Evolutionary conservation across 2,888 invertebrate genomes (phyloP).

Genomic region (Diachrysia chrysitis): DNA sequence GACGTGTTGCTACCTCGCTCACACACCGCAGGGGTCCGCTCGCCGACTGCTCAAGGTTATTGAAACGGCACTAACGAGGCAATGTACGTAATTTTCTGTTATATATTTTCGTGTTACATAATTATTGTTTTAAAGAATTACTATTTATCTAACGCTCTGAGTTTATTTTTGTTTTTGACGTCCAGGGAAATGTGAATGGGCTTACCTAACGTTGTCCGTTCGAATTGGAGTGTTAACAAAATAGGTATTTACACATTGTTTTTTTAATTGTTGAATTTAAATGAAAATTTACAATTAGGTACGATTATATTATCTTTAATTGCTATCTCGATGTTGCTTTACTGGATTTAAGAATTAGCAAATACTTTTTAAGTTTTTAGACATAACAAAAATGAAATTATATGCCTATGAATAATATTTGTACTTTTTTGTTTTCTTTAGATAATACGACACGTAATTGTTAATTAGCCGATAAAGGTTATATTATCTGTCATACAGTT

Average conservation of each 20-base stretch:
- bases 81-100: slow-evolving; percentile 29
- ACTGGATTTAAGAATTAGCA: neutral
- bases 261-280: neutral
- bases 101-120: slow-evolving; percentile 6
- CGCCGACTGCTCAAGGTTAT: slow-evolving; percentile 52
- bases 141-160: slow-evolving; percentile 7
- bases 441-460: neutral
- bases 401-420: neutral
- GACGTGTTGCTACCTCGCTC: slow-evolving; percentile 24
- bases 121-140: slow-evolving; percentile 4
- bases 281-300: neutral
- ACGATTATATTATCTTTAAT: neutral
- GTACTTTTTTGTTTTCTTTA: neutral
- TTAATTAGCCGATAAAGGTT: neutral
- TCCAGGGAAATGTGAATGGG: neutral
- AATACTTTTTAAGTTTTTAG: neutral
- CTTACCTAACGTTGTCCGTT: neutral
- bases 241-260: neutral
- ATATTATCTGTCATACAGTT: neutral
- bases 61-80: slow-evolving; percentile 25
- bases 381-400: neutral
- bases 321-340: neutral
- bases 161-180: slow-evolving; percentile 14
- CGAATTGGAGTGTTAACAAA: neutral
- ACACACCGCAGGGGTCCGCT: slow-evolving; percentile 45